A percentile compares a stretch with the other conserved stretches of the same genome.
These are phyloP conservation scores for Epizoanthus illoricatus DNA, from an alignment of 92 coral and sea anemone species.

Conservation along the genomic window DNA sequence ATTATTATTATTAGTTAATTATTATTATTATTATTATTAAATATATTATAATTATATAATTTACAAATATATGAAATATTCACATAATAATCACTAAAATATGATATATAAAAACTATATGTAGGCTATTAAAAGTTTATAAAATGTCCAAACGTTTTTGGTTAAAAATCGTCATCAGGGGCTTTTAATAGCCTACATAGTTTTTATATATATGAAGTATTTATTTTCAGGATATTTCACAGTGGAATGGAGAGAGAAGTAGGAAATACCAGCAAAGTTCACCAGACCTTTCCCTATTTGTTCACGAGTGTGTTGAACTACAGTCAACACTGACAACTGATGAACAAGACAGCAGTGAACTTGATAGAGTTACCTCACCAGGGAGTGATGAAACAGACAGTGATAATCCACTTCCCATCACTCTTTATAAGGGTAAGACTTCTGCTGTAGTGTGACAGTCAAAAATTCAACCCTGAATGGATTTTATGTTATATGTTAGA, in stretches of 20 bases:
- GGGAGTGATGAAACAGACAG: slow-evolving; percentile 61
- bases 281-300: slow-evolving; percentile 70
- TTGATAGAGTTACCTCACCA: slow-evolving; percentile 49
- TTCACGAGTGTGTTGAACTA: slow-evolving; percentile 92
- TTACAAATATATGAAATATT: no score
- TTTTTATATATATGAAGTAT: no score
- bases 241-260: slow-evolving; percentile 32
- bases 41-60: no score
- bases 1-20: no score
- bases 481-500: no score
- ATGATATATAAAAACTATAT: no score
- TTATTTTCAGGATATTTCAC: neutral
- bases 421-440: slow-evolving; percentile 18
- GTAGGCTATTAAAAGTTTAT: no score
- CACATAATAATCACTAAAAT: no score
- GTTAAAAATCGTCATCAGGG: no score
- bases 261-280: slow-evolving; percentile 36
- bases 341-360: slow-evolving; percentile 46
- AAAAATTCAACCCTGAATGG: no score
- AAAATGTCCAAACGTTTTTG: no score
- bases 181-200: no score
- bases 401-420: neutral
- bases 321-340: slow-evolving; percentile 63
- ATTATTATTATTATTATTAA: neutral
- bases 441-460: neutral